A percentile compares a stretch with the other conserved stretches of the same genome.
These are phyloP conservation scores for Uria lomvia DNA, from an alignment of 2,113 vertebrate genomes.

Conservation along the genomic window DNA sequence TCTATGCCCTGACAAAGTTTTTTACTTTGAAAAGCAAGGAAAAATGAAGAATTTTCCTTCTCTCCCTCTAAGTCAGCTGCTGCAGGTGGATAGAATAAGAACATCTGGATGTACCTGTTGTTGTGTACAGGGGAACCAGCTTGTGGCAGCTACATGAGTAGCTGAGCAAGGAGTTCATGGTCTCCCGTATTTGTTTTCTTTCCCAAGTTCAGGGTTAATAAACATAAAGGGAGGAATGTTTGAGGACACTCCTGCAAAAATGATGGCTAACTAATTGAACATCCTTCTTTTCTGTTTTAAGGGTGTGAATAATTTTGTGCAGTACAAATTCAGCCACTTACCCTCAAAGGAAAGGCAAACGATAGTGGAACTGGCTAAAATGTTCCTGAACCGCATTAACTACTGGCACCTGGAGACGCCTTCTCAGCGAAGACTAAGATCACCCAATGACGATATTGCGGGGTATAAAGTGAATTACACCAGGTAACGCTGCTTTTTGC, in stretches of 20 bases:
- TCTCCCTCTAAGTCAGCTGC: neutral
- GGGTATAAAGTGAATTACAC: slow-evolving; percentile 98
- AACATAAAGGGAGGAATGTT: neutral
- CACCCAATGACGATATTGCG: slow-evolving; percentile 87
- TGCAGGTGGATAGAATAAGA: neutral
- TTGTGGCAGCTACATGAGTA: neutral
- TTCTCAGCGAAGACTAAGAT: slow-evolving; percentile 87
- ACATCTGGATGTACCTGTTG: neutral
- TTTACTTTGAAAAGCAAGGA: neutral
- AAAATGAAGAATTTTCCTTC: neutral
- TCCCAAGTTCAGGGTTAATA: neutral
- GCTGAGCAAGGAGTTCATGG: neutral
- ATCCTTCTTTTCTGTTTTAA: slow-evolving; percentile 54
- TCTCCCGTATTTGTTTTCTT: neutral
- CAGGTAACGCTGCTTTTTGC: slow-evolving; percentile 75
- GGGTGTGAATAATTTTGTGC: slow-evolving; percentile 99
- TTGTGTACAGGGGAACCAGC: neutral
- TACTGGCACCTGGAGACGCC: slow-evolving; percentile 98
- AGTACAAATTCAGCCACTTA: slow-evolving; percentile 98
- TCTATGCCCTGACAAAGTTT: neutral
- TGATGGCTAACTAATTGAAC: neutral
- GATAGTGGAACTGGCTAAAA: slow-evolving; percentile 94
- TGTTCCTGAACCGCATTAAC: slow-evolving; percentile 99
- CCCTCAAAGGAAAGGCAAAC: slow-evolving; percentile 95
- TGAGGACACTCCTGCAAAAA: neutral